These are phyloP conservation scores for Epiperipatus broadwayi DNA, from an alignment of 2,888 invertebrate species.

Conservation along the genomic window DNA sequence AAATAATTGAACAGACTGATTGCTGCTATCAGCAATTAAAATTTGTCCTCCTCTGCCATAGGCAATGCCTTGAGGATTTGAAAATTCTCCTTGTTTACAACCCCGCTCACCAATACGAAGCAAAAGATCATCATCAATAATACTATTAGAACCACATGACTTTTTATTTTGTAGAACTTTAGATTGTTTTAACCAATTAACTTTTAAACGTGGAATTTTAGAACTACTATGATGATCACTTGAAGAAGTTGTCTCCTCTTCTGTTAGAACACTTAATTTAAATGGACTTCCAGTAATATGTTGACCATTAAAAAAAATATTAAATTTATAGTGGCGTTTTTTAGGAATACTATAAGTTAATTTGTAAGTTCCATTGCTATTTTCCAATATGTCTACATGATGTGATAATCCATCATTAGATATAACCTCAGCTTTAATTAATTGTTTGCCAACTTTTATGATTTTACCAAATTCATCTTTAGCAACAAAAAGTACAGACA, in stretches of 20 bases:
- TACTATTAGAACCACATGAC: too few relatives aligned
- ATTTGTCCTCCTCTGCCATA: slow-evolving; percentile 26
- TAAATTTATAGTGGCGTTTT: slow-evolving; percentile 28
- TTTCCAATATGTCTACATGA: slow-evolving; percentile 24
- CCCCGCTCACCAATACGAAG: slow-evolving; percentile 32
- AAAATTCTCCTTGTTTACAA: slow-evolving; percentile 34
- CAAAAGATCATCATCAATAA: slow-evolving; percentile 33
- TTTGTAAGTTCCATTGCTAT: slow-evolving; percentile 28
- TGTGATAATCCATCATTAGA: too few relatives aligned
- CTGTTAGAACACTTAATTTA: slow-evolving; percentile 23
- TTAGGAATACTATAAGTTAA: slow-evolving; percentile 27
- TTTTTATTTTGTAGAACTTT: too few relatives aligned
- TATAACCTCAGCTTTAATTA: slow-evolving; percentile 22
- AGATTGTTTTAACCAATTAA: slow-evolving; percentile 25
- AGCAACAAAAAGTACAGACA: slow-evolving; percentile 27
- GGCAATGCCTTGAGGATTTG: slow-evolving; percentile 35
- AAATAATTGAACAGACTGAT: slow-evolving; percentile 33
- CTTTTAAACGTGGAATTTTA: slow-evolving; percentile 26
- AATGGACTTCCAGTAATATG: slow-evolving; percentile 32
- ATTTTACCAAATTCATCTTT: slow-evolving; percentile 27
- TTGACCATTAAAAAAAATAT: slow-evolving; percentile 28
- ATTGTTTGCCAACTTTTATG: slow-evolving; percentile 25
- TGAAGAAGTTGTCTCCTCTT: slow-evolving; percentile 21
- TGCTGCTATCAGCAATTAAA: slow-evolving; percentile 33
- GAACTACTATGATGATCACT: slow-evolving; percentile 21